Conservation (phyloP, 2,888 invertebrate species). For the Drosophila lacicola region DNA sequence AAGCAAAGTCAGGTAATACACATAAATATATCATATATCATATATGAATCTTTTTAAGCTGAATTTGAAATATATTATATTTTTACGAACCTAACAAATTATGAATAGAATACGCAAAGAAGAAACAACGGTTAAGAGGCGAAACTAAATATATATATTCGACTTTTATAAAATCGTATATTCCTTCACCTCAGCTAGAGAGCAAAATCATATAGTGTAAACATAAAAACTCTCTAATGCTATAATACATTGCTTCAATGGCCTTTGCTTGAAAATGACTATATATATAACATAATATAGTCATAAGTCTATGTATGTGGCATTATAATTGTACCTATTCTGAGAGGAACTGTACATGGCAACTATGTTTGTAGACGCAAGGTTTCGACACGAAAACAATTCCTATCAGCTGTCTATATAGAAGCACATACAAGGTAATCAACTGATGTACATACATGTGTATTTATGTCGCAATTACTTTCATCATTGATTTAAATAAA, state of each 20-base stretch:
- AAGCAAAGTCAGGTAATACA: too few relatives aligned
- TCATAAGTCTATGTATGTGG: conserved; percentile 1
- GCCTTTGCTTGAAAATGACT: conserved; percentile 18
- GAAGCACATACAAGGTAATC: conserved; percentile 2
- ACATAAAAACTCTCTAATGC: neutral
- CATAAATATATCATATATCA: too few relatives aligned
- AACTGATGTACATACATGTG: conserved; percentile 13
- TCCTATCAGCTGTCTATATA: conserved; percentile 41
- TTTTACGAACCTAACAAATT: too few relatives aligned
- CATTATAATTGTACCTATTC: neutral
- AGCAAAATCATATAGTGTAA: neutral
- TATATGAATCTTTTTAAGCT: too few relatives aligned
- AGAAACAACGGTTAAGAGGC: too few relatives aligned
- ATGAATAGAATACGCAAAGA: too few relatives aligned
- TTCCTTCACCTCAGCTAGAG: neutral
- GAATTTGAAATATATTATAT: too few relatives aligned
- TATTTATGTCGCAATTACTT: conserved; percentile 66
- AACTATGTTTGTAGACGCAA: conserved; percentile 46
- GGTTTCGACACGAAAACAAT: conserved; percentile 58
- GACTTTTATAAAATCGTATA: too few relatives aligned
- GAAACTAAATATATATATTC: too few relatives aligned
- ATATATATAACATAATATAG: neutral
- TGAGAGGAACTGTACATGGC: conserved; percentile 47
- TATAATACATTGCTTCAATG: conserved; percentile 12
- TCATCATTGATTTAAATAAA: conserved; percentile 54